Conservation (phyloP, 2,888 invertebrate genomes). For the Tanaodytes sp. region DNA sequence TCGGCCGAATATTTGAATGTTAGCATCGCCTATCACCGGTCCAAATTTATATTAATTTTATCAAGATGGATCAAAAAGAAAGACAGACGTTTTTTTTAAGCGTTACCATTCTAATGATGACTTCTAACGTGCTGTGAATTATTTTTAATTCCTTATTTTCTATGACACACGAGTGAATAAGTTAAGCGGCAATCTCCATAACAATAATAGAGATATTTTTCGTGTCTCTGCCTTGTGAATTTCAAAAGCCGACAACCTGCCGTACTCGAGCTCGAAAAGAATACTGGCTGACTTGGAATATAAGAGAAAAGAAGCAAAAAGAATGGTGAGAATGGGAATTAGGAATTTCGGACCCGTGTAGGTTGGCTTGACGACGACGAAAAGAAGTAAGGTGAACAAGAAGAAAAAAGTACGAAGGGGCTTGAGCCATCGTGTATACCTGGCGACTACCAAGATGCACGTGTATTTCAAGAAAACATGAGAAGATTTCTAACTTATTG, state of each 20-base stretch:
- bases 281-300: slow-evolving; percentile 18
- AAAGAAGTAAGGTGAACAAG: slow-evolving; percentile 51
- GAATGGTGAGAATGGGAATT: slow-evolving; percentile 64
- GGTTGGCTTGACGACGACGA: slow-evolving; percentile 52
- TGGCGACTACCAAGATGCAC: slow-evolving; percentile 29
- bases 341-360: slow-evolving; percentile 64
- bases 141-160: slow-evolving; percentile 20
- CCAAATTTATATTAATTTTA: too few species aligned
- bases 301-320: slow-evolving; percentile 40
- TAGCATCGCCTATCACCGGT: too few species aligned
- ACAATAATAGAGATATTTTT: slow-evolving; percentile 70
- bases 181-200: slow-evolving; percentile 65
- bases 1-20: too few species aligned
- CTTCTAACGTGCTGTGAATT: slow-evolving; percentile 8
- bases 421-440: slow-evolving; percentile 37
- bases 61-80: too few species aligned
- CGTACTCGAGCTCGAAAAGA: slow-evolving; percentile 16
- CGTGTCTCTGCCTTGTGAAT: slow-evolving; percentile 58
- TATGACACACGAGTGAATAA: slow-evolving; percentile 37
- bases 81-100: too few species aligned
- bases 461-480: slow-evolving; percentile 26
- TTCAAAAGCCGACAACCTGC: slow-evolving; percentile 59
- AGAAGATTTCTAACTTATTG: slow-evolving; percentile 6
- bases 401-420: slow-evolving; percentile 54
- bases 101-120: too few species aligned